Evolutionary conservation across 2,888 invertebrate species (phyloP).

Genomic region (Clanis bilineata): DNA sequence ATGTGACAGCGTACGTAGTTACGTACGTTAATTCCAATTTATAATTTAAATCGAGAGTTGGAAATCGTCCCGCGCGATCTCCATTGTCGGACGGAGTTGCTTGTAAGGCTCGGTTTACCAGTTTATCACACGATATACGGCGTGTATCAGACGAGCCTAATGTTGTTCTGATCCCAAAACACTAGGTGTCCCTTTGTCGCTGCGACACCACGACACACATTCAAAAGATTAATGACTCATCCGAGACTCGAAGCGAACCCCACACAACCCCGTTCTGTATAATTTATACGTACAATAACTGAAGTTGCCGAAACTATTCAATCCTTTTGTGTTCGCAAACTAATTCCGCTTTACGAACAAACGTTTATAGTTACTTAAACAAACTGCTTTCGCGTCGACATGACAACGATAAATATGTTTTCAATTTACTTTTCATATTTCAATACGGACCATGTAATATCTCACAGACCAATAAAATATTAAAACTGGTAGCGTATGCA

Average conservation of each 20-base stretch:
- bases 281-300: not conserved
- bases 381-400: constrained; percentile 29
- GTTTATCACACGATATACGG: constrained; percentile 13
- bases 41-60: constrained; percentile 9
- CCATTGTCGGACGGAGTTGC: not conserved
- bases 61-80: constrained; percentile 3
- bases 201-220: constrained; percentile 13
- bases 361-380: constrained; percentile 20
- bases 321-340: not conserved
- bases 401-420: constrained; percentile 36
- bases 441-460: constrained; percentile 43
- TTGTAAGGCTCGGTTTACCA: not conserved
- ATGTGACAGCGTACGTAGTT: not conserved
- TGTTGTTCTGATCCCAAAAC: constrained; percentile 16
- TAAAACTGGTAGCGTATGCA: constrained; percentile 49
- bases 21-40: constrained; percentile 6
- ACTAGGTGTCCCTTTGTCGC: constrained; percentile 16
- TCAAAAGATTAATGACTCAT: constrained; percentile 18
- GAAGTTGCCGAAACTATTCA: constrained; percentile 5
- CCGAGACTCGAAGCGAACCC: constrained; percentile 13
- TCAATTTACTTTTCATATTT: constrained; percentile 45
- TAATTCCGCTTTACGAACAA: not conserved
- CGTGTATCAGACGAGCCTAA: constrained; percentile 14
- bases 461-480: constrained; percentile 49
- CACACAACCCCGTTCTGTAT: not conserved